Percentiles rank a stretch among this genome's conserved stretches.
Evolutionary conservation across 2,888 invertebrate species (phyloP).

Genomic region (Apocheima hispidaria): DNA sequence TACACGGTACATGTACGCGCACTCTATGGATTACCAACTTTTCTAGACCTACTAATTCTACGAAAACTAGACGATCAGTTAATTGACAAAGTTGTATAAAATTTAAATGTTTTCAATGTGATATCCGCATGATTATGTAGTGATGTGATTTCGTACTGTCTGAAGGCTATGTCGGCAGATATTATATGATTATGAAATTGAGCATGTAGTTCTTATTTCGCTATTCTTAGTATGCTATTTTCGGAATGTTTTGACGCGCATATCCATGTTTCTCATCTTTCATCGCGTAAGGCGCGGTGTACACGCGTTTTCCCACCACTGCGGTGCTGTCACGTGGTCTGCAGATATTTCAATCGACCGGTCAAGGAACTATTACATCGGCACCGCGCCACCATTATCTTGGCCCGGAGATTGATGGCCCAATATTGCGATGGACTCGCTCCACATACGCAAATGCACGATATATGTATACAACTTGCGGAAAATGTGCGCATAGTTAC

Average conservation of each 20-base stretch:
- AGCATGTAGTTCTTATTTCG: not conserved
- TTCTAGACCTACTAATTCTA: not conserved
- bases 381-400: constrained; percentile 71
- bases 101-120: not conserved
- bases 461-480: constrained; percentile 22
- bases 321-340: constrained; percentile 48
- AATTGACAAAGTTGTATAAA: not conserved
- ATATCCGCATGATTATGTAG: not conserved
- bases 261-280: constrained; percentile 3
- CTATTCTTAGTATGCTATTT: not conserved
- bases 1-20: constrained; percentile 8
- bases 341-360: constrained; percentile 74
- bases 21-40: constrained; percentile 13
- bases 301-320: constrained; percentile 32
- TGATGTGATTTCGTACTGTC: not conserved
- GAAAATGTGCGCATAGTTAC: constrained; percentile 16
- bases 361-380: constrained; percentile 77
- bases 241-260: constrained; percentile 11
- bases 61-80: not conserved
- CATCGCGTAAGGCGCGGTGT: constrained; percentile 12
- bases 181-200: not conserved
- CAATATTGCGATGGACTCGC: constrained; percentile 72
- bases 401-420: constrained; percentile 74
- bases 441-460: constrained; percentile 46
- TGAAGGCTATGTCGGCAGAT: not conserved